phyloP scores from a whole-genome alignment of 1,140 invertebrate genomes.

The Hycleus cichorii region DNA sequence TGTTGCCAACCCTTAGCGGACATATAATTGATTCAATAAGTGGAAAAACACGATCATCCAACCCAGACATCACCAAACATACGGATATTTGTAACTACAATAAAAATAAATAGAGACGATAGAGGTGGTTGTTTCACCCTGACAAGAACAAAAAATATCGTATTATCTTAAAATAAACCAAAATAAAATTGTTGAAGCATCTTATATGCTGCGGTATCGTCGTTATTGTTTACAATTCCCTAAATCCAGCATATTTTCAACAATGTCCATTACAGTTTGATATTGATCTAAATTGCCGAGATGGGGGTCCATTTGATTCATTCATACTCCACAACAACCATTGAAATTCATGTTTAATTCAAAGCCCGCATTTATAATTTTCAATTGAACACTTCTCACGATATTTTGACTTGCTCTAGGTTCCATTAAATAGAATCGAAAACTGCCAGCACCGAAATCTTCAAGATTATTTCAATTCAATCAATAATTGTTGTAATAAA shows the following conservation, averaged over 20 bases:
- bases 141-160: too few species aligned
- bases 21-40: constrained; percentile 39
- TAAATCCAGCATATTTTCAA: too few species aligned
- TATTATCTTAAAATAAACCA: too few species aligned
- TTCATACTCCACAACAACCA: constrained; percentile 7
- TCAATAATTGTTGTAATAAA: too few species aligned
- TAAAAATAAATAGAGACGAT: constrained; percentile 30
- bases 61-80: constrained; percentile 33
- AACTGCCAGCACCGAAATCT: too few species aligned
- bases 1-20: constrained; percentile 36
- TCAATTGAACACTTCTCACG: constrained; percentile 6
- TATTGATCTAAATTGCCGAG: constrained; percentile 7
- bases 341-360: constrained; percentile 12
- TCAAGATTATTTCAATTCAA: too few species aligned
- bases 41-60: constrained; percentile 32
- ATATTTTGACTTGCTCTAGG: constrained; percentile 14
- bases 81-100: constrained; percentile 34
- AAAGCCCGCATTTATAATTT: constrained; percentile 2
- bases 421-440: too few species aligned
- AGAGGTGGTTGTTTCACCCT: too few species aligned
- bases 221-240: too few species aligned
- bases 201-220: too few species aligned
- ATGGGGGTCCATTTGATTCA: constrained; percentile 15
- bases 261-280: not conserved
- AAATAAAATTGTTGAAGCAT: too few species aligned